Evolutionary conservation across 2,797 vertebrate genomes (phyloP).

Genomic region (Macropodus opercularis): DNA sequence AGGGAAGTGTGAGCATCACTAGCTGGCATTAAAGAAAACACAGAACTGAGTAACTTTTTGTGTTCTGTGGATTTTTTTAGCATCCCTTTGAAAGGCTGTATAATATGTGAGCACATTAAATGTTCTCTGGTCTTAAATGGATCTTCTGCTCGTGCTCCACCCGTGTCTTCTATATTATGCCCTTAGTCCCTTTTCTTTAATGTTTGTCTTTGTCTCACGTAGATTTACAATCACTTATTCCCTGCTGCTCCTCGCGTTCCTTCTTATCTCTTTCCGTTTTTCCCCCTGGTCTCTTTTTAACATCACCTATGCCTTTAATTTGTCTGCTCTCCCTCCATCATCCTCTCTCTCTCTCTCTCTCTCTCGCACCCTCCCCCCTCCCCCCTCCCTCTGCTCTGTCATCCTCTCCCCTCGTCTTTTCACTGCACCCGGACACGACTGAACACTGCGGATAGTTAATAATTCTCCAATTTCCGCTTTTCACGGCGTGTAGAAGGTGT

Average conservation of each 20-base stretch:
- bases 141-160: conserved; percentile 9
- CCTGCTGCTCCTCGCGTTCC: conserved; percentile 50
- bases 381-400: conserved; percentile 44
- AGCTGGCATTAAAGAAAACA: background rate
- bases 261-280: conserved; percentile 52
- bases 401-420: conserved; percentile 50
- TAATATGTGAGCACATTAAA: conserved; percentile 3
- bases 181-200: conserved; percentile 33
- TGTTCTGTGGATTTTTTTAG: too few relatives aligned
- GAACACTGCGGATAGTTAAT: conserved; percentile 78
- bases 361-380: background rate
- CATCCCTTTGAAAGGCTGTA: background rate
- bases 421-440: conserved; percentile 63
- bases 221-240: conserved; percentile 49
- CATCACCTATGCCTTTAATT: conserved; percentile 46
- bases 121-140: conserved; percentile 9
- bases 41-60: background rate
- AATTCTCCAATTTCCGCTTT: conserved; percentile 85
- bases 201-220: conserved; percentile 58
- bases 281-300: conserved; percentile 51
- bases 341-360: conserved; percentile 8
- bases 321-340: conserved; percentile 38
- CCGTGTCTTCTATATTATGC: conserved; percentile 26
- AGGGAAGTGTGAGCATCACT: background rate
- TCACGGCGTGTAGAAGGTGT: conserved; percentile 79